phyloP scores from a whole-genome alignment of 1,140 invertebrate species.

The Drosophila nigromelanica region DNA sequence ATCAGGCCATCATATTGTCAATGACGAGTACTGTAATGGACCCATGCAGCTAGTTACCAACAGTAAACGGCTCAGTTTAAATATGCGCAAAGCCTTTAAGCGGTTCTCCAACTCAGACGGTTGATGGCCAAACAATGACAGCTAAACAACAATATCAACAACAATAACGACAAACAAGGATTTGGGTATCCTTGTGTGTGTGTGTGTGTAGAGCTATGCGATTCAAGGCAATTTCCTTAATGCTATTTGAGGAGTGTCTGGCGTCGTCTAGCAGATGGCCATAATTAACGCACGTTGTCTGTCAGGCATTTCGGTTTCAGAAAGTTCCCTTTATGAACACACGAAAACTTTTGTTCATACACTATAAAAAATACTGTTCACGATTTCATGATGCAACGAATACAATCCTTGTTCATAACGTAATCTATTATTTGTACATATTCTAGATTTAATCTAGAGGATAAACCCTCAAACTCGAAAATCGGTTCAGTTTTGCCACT shows the following conservation, averaged over 20 bases:
- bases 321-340: conserved; percentile 36
- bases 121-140: conserved; percentile 62
- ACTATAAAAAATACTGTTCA: not conserved
- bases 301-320: conserved; percentile 23
- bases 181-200: not conserved
- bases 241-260: conserved; percentile 65
- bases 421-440: no score
- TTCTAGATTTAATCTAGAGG: no score
- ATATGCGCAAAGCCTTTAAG: conserved; percentile 73
- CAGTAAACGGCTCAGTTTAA: conserved; percentile 47
- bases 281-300: conserved; percentile 81
- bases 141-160: conserved; percentile 34
- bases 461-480: no score
- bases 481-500: no score
- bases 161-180: conserved; percentile 34
- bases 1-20: conserved; percentile 29
- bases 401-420: no score
- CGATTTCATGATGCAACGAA: no score
- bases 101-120: conserved; percentile 48
- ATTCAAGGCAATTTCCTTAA: conserved; percentile 76
- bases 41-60: conserved; percentile 24
- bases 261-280: conserved; percentile 66
- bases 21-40: conserved; percentile 26
- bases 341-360: conserved; percentile 27
- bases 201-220: conserved; percentile 69